Evolutionary conservation across 2,888 invertebrate genomes (phyloP).

Genomic region (Oligia latruncula): DNA sequence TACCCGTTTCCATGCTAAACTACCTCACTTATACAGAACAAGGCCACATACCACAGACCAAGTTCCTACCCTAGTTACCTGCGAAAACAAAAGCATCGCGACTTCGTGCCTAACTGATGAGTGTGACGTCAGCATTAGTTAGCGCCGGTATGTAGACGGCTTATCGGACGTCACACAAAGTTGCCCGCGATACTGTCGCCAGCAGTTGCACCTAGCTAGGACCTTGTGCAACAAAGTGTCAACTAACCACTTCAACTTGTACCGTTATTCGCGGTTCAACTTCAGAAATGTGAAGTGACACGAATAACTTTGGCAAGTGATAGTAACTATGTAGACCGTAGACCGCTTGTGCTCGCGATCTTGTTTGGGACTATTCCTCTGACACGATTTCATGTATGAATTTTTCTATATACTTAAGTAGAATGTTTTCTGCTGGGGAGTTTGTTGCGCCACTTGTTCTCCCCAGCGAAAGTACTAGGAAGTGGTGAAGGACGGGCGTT

Average conservation of each 20-base stretch:
- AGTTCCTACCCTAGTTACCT: conserved; percentile 15
- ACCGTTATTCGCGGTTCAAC: conserved; percentile 71
- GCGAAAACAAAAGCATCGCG: conserved; percentile 38
- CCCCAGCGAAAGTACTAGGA: no score
- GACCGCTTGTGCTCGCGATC: conserved; percentile 59
- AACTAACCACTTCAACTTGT: conserved; percentile 81
- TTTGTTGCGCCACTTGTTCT: no score
- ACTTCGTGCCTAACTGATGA: conserved; percentile 47
- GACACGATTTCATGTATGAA: conserved; percentile 34
- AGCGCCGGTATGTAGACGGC: conserved; percentile 64
- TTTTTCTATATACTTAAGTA: neutral
- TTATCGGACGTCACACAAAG: conserved; percentile 75
- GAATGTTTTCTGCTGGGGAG: no score
- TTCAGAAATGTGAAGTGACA: conserved; percentile 76
- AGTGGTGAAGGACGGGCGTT: no score
- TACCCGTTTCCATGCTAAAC: conserved; percentile 18
- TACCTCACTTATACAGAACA: conserved; percentile 17
- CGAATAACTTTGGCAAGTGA: conserved; percentile 80
- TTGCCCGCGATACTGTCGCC: conserved; percentile 70
- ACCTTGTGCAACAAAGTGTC: conserved; percentile 84
- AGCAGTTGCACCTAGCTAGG: conserved; percentile 79
- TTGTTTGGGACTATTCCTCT: conserved; percentile 47
- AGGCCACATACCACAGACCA: conserved; percentile 24
- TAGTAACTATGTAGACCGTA: conserved; percentile 70
- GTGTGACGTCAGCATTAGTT: conserved; percentile 62